These are phyloP conservation scores for Peromyscus maniculatus DNA, from an alignment of 2,113 vertebrate species.

Conservation along the genomic window DNA sequence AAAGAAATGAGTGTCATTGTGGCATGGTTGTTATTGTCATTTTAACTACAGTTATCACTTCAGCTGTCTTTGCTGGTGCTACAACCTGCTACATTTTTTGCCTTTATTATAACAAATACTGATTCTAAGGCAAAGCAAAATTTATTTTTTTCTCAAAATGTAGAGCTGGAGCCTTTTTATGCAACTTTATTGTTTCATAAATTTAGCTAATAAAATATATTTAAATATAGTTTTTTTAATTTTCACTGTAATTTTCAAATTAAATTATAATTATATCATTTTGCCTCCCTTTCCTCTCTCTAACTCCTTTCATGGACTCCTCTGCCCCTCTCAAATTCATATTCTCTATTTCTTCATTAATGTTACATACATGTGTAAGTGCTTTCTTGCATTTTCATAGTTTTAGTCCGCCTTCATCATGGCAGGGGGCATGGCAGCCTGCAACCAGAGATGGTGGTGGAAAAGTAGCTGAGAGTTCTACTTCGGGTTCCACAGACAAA, in stretches of 20 bases:
- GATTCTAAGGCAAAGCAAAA: background rate
- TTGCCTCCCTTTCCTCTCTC: background rate
- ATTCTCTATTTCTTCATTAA: background rate
- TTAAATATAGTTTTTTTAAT: background rate
- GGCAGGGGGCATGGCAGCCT: accelerated
- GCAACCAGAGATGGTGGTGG: background rate
- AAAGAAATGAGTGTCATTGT: background rate
- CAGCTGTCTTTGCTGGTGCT: background rate
- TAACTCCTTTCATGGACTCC: background rate
- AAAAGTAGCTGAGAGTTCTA: background rate
- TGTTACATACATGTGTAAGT: background rate
- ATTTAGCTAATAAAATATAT: background rate
- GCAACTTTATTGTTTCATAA: background rate
- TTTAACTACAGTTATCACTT: accelerated
- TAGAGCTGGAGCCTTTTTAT: background rate
- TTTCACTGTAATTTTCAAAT: background rate
- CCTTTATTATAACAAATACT: background rate
- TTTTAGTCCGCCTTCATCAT: background rate
- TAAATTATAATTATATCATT: background rate
- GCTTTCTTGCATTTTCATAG: background rate
- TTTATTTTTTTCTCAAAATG: background rate
- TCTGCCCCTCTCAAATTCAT: background rate
- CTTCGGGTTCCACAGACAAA: background rate
- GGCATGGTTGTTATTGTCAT: background rate
- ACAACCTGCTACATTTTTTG: background rate